phyloP scores from a whole-genome alignment of 2,113 vertebrate species.

The Heteronetta atricapilla region DNA sequence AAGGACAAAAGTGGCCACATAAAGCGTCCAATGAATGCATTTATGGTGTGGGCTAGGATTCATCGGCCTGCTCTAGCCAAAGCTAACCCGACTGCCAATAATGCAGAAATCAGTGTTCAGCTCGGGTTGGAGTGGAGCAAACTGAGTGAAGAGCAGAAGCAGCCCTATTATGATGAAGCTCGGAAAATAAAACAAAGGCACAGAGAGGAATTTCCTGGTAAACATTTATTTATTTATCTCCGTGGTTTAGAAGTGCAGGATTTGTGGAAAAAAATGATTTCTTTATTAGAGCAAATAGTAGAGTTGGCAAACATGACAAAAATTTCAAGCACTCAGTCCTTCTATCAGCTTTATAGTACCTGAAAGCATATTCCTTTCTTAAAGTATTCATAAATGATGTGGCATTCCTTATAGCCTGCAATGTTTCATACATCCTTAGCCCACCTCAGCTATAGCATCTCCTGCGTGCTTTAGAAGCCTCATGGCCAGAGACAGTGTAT shows the following conservation, averaged over 20 bases:
- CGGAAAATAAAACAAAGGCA: conserved; percentile 83
- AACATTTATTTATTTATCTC: not conserved
- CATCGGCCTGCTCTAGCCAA: conserved; percentile 79
- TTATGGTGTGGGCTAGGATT: conserved; percentile 86
- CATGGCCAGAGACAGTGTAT: not conserved
- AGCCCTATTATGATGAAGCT: conserved; percentile 84
- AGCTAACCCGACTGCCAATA: conserved; percentile 74
- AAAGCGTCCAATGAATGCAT: conserved; percentile 89
- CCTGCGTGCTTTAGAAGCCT: not conserved
- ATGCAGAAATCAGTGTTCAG: conserved; percentile 78
- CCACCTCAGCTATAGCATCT: not conserved
- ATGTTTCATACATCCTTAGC: not conserved
- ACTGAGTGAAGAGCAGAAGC: conserved; percentile 86
- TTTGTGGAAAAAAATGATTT: not conserved
- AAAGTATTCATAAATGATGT: not conserved
- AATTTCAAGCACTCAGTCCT: not conserved
- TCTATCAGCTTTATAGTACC: not conserved
- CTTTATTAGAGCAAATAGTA: not conserved
- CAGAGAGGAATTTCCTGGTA: conserved; percentile 85
- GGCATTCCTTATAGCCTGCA: not conserved
- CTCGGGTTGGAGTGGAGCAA: conserved; percentile 86
- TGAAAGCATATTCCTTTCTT: not conserved
- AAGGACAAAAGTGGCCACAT: conserved; percentile 79
- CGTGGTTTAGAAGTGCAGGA: not conserved
- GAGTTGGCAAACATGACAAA: not conserved